A percentile compares a stretch with the other conserved stretches of the same genome.
phyloP scores from a whole-genome alignment of 2,797 vertebrate species.

The Lepilemur septentrionalis region DNA sequence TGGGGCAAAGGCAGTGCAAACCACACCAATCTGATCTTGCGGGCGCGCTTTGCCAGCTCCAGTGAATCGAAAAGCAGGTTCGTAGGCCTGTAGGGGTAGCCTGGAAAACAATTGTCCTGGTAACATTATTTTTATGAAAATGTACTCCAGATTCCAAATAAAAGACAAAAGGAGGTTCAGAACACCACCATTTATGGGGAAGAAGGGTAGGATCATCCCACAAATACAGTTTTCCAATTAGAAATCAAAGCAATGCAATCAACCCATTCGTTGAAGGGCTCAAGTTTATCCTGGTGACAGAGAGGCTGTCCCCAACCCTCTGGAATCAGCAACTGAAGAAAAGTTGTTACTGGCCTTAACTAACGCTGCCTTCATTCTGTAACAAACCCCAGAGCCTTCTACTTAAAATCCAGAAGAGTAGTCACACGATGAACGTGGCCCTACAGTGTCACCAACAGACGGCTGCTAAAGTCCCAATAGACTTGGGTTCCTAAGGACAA shows the following conservation, averaged over 20 bases:
- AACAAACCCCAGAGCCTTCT: not conserved
- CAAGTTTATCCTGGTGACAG: fast-evolving
- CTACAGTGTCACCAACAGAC: not conserved
- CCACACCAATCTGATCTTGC: not conserved
- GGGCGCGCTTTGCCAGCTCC: not conserved
- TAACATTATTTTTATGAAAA: not conserved
- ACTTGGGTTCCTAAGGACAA: not conserved
- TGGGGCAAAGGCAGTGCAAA: not conserved
- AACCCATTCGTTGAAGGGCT: not conserved
- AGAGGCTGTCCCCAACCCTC: too few relatives aligned
- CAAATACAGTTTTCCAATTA: not conserved
- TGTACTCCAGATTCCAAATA: not conserved
- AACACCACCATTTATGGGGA: not conserved
- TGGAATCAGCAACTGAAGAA: not conserved
- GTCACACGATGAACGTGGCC: not conserved
- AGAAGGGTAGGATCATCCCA: not conserved
- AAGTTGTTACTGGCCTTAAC: not conserved
- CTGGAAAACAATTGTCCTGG: not conserved
- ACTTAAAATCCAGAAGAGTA: not conserved
- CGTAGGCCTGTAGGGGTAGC: not conserved
- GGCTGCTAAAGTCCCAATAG: not conserved
- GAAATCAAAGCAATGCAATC: not conserved
- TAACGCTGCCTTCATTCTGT: not conserved
- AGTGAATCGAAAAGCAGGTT: fast-evolving
- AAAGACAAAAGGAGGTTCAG: not conserved